Evolutionary conservation across 2,113 vertebrate genomes (phyloP).

Genomic region (Machaerirhynchus nigripectus): DNA sequence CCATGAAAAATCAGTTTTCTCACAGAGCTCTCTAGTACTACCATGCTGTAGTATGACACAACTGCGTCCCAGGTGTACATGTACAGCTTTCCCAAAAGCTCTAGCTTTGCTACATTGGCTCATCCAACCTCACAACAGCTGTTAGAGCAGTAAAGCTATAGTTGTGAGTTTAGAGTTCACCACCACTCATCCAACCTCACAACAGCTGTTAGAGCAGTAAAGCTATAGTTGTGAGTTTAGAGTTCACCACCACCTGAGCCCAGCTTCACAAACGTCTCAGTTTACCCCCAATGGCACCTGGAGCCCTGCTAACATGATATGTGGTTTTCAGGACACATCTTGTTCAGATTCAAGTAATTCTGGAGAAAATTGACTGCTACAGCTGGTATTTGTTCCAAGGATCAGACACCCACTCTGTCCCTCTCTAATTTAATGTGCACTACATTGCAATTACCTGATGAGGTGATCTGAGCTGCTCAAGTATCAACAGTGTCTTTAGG

Average conservation of each 20-base stretch:
- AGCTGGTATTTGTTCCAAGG: not conserved
- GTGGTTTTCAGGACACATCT: not conserved
- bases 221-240: not conserved
- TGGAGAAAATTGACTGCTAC: not conserved
- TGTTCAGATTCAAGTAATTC: not conserved
- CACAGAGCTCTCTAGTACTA: not conserved
- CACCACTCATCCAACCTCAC: not conserved
- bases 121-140: not conserved
- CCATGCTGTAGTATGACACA: not conserved
- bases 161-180: not conserved
- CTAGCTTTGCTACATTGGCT: not conserved
- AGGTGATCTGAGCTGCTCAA: not conserved
- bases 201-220: not conserved
- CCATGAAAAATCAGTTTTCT: not conserved
- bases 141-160: not conserved
- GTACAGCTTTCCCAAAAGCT: not conserved
- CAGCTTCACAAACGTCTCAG: not conserved
- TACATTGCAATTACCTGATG: not conserved
- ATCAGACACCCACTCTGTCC: not conserved
- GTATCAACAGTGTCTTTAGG: not conserved
- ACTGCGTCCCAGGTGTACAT: not conserved
- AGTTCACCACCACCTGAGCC: not conserved
- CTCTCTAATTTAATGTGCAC: not conserved
- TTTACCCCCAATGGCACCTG: not conserved
- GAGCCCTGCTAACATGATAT: accelerated